These are phyloP conservation scores for Cydia strobilella DNA, from an alignment of 1,140 invertebrate genomes.

Conservation along the genomic window DNA sequence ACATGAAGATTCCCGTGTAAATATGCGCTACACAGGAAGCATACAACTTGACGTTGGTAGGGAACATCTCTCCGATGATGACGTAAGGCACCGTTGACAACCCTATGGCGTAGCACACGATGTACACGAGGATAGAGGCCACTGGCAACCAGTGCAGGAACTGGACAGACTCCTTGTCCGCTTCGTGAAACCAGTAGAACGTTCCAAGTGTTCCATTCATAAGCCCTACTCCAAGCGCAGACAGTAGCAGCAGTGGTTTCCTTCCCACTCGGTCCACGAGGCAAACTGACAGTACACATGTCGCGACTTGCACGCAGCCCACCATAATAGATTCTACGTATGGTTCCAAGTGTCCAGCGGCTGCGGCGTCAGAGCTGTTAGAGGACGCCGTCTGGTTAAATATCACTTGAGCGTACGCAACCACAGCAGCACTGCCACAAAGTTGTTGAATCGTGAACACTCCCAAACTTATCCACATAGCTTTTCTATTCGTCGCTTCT, in stretches of 20 bases:
- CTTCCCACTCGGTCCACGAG: constrained; percentile 87
- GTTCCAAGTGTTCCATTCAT: constrained; percentile 81
- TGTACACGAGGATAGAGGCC: constrained; percentile 84
- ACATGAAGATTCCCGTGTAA: constrained; percentile 86
- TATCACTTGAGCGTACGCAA: constrained; percentile 87
- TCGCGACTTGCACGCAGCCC: constrained; percentile 84
- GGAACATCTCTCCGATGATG: constrained; percentile 88
- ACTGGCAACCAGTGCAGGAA: constrained; percentile 83
- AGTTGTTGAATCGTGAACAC: constrained; percentile 88
- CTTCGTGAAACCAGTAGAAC: constrained; percentile 79
- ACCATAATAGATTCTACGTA: constrained; percentile 84
- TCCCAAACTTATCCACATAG: constrained; percentile 82
- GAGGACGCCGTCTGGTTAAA: constrained; percentile 78
- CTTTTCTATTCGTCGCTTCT: constrained; percentile 83
- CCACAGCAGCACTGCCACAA: constrained; percentile 87
- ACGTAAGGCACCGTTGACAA: constrained; percentile 86
- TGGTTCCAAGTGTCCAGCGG: constrained; percentile 71
- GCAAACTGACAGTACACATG: constrained; percentile 82
- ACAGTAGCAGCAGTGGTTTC: constrained; percentile 84
- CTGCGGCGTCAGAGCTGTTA: constrained; percentile 47
- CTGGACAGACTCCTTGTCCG: constrained; percentile 53
- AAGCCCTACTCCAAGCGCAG: constrained; percentile 80
- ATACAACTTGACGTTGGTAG: constrained; percentile 84
- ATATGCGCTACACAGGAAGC: constrained; percentile 86
- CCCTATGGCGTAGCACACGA: constrained; percentile 86